Evolutionary conservation across 2,888 invertebrate species (phyloP).

Genomic region (Lepidocyrtinus sp.): DNA sequence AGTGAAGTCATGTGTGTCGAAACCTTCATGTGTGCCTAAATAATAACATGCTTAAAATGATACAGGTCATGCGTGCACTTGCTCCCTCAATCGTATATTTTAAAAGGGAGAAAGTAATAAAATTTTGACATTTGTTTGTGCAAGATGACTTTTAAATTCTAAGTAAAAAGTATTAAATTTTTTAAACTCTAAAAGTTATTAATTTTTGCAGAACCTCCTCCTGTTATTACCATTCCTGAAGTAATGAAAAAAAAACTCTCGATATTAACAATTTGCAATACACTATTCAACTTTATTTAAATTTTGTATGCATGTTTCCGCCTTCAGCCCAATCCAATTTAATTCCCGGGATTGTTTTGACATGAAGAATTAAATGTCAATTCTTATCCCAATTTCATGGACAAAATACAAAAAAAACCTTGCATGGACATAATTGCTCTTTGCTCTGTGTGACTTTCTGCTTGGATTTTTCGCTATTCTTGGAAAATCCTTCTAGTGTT

Average conservation of each 20-base stretch:
- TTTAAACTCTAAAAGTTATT: constrained; percentile 2
- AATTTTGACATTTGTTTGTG: background rate
- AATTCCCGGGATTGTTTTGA: constrained; percentile 16
- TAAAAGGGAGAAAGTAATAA: constrained; percentile 23
- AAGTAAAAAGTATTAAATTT: background rate
- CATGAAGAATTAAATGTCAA: constrained; percentile 26
- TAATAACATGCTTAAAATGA: constrained; percentile 48
- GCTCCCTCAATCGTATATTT: background rate
- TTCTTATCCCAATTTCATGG: constrained; percentile 32
- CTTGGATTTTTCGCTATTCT: background rate
- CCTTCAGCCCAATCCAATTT: constrained; percentile 28
- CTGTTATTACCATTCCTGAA: background rate
- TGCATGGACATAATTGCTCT: background rate
- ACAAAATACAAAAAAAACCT: background rate
- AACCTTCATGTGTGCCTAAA: constrained; percentile 34
- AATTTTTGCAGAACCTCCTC: background rate
- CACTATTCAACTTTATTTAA: background rate
- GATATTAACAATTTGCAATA: background rate
- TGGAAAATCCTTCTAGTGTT: too few relatives aligned
- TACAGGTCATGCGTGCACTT: constrained; percentile 39
- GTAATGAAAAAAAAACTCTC: background rate
- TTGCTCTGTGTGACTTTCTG: background rate
- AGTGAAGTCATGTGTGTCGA: constrained; percentile 30
- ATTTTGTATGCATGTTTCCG: background rate
- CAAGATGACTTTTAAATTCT: background rate